Conservation (phyloP, 2,888 invertebrate genomes). For the Beris morrisii region DNA sequence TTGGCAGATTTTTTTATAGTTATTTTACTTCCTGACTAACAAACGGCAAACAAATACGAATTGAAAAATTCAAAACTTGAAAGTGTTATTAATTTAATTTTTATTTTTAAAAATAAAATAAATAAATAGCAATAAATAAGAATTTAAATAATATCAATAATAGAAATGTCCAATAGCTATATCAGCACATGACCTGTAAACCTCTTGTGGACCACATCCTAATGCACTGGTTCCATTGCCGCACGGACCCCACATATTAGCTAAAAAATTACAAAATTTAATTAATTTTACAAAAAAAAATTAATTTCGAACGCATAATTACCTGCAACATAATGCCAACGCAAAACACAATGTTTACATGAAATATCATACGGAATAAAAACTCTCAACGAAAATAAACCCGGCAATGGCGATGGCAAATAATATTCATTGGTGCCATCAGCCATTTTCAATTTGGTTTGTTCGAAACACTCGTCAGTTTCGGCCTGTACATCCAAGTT, state of each 20-base stretch:
- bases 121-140: too few relatives aligned
- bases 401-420: slow-evolving; percentile 41
- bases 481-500: slow-evolving; percentile 56
- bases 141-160: too few relatives aligned
- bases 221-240: slow-evolving; percentile 46
- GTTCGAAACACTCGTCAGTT: slow-evolving; percentile 59
- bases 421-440: slow-evolving; percentile 44
- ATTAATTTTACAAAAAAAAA: too few relatives aligned
- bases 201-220: slow-evolving; percentile 57
- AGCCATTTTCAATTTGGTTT: slow-evolving; percentile 50
- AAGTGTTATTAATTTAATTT: too few relatives aligned
- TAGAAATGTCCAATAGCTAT: slow-evolving; percentile 39
- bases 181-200: slow-evolving; percentile 57
- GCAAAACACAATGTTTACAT: slow-evolving; percentile 60
- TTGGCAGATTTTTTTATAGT: too few relatives aligned
- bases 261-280: slow-evolving; percentile 44
- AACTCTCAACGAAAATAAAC: slow-evolving; percentile 46
- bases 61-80: too few relatives aligned
- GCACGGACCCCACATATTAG: slow-evolving; percentile 56
- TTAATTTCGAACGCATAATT: slow-evolving; percentile 38
- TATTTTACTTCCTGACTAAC: too few relatives aligned
- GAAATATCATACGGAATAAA: slow-evolving; percentile 56
- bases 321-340: slow-evolving; percentile 61
- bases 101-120: too few relatives aligned
- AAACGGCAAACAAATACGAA: too few relatives aligned